phyloP scores from a whole-genome alignment of 2,797 vertebrate genomes.

The Champsocephalus esox region DNA sequence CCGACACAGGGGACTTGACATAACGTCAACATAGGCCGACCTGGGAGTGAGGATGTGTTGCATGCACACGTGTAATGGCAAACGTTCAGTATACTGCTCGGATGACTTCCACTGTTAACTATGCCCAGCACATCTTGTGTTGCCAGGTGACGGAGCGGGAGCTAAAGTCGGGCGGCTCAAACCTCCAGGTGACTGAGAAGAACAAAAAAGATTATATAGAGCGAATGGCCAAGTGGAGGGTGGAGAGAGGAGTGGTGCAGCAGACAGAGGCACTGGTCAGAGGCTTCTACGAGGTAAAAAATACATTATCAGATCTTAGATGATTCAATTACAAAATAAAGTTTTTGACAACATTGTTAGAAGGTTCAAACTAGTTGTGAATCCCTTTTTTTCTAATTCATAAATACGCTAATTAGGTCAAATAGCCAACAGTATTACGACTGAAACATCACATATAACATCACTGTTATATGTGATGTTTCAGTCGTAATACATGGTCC shows the following conservation, averaged over 20 bases:
- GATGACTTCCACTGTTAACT: not conserved
- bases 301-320: not conserved
- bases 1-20: too few species aligned
- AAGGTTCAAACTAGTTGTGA: not conserved
- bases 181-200: conserved; percentile 96
- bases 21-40: too few species aligned
- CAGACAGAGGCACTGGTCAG: conserved; percentile 95
- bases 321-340: not conserved
- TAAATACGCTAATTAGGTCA: not conserved
- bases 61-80: too few species aligned
- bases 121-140: not conserved
- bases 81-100: not conserved
- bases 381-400: not conserved
- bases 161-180: conserved; percentile 94
- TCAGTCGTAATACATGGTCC: not conserved
- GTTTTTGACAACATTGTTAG: not conserved
- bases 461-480: too few species aligned
- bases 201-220: conserved; percentile 99
- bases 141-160: conserved; percentile 95
- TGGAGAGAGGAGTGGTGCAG: conserved; percentile 95
- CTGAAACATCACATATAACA: too few species aligned
- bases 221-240: conserved; percentile 96
- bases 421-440: not conserved
- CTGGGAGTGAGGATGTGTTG: too few species aligned
- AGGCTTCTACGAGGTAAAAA: conserved; percentile 94